phyloP scores from a whole-genome alignment of 2,888 invertebrate genomes.

The Torymus tubicola region DNA sequence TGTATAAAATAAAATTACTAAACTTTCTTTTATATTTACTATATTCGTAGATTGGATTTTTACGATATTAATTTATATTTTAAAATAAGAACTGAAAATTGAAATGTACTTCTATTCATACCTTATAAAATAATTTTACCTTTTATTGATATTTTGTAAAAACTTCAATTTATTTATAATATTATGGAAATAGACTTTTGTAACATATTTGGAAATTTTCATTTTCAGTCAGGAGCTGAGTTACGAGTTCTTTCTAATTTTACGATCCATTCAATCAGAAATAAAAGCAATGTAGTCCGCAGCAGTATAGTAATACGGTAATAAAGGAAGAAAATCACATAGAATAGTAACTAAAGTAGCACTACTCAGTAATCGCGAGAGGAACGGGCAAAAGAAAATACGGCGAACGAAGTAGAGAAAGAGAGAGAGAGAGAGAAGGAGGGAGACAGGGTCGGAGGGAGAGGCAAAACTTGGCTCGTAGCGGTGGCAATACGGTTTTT shows the following conservation, averaged over 20 bases:
- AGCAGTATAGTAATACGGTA: background rate
- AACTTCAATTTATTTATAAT: no score
- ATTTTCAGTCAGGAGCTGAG: no score
- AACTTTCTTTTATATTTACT: no score
- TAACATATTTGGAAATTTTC: no score
- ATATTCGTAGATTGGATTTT: no score
- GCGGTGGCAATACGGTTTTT: slow-evolving; percentile 45
- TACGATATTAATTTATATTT: no score
- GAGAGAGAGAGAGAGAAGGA: slow-evolving; percentile 32
- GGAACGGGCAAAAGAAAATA: slow-evolving; percentile 22
- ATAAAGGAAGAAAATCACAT: slow-evolving; percentile 5
- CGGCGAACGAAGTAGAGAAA: slow-evolving; percentile 32
- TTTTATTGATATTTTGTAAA: no score
- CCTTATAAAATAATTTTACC: no score
- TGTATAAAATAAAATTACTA: no score
- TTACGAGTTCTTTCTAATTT: background rate
- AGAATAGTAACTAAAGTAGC: slow-evolving; percentile 10
- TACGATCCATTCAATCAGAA: slow-evolving; percentile 29
- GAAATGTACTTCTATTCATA: no score
- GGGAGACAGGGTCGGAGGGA: slow-evolving; percentile 35
- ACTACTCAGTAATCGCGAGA: background rate
- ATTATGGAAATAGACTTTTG: no score
- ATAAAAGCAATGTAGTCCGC: background rate
- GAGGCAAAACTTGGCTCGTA: slow-evolving; percentile 40
- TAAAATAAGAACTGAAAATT: no score